phyloP scores from a whole-genome alignment of 2,888 invertebrate genomes.

The Leucophora obtusa region DNA sequence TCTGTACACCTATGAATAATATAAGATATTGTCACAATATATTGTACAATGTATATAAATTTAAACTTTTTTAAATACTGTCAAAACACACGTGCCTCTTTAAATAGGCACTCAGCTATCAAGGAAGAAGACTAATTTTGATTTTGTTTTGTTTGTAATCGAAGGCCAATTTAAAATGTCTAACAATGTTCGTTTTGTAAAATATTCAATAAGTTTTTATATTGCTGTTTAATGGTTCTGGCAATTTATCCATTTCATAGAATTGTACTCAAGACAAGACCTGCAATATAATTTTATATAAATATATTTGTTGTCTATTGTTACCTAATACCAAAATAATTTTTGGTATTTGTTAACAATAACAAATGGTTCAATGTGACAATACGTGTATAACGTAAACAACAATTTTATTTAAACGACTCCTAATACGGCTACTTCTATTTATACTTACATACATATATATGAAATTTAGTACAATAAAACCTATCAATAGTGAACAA shows the following conservation, averaged over 20 bases:
- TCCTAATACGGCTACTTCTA: not conserved
- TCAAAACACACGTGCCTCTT: not conserved
- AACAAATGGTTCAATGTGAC: not conserved
- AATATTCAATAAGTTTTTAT: not conserved
- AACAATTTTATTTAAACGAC: not conserved
- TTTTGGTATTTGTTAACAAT: not conserved
- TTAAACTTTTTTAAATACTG: not conserved
- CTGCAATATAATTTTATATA: not conserved
- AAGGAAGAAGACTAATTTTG: not conserved
- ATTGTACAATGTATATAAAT: too few relatives aligned
- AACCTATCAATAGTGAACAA: too few relatives aligned
- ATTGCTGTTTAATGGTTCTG: not conserved
- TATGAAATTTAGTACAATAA: too few relatives aligned
- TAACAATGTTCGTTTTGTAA: not conserved
- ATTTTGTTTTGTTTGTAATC: not conserved
- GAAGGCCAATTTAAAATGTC: not conserved
- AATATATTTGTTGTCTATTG: not conserved
- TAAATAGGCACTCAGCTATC: not conserved
- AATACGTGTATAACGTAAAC: not conserved
- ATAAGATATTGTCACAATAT: too few relatives aligned
- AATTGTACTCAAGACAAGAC: not conserved
- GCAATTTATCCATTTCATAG: not conserved
- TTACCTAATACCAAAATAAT: not conserved
- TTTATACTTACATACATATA: not conserved
- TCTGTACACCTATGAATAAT: too few relatives aligned